These are phyloP conservation scores for Pedionomus torquatus DNA, from an alignment of 2,113 vertebrate genomes.

Conservation along the genomic window DNA sequence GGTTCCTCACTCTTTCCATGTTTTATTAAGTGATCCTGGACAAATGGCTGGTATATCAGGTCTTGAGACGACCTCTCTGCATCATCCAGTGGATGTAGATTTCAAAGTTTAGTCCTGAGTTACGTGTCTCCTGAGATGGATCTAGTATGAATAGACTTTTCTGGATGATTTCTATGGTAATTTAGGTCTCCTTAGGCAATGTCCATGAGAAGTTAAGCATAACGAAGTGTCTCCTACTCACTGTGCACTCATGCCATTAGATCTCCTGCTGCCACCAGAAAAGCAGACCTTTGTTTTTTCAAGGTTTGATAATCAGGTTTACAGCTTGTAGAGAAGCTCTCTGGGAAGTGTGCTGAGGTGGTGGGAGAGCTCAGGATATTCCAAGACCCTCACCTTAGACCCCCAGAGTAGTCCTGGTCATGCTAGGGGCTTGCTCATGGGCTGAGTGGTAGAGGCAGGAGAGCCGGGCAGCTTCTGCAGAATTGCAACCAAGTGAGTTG, in stretches of 20 bases:
- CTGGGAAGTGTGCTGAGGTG: background rate
- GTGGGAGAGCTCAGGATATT: background rate
- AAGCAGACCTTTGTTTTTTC: background rate
- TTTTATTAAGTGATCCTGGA: background rate
- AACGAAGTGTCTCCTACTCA: background rate
- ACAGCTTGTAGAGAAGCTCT: background rate
- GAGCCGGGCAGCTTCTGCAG: background rate
- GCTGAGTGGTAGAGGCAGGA: background rate
- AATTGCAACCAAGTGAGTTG: background rate
- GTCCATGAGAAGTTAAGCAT: background rate
- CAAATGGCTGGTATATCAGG: accelerated
- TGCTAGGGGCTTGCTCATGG: background rate
- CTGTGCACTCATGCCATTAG: background rate
- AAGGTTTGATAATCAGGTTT: background rate
- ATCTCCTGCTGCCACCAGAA: background rate
- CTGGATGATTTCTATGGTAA: background rate
- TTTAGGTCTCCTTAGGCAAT: background rate
- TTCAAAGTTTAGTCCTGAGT: background rate
- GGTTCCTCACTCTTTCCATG: background rate
- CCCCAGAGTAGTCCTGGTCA: accelerated
- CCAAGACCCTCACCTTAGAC: background rate
- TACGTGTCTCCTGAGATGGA: background rate
- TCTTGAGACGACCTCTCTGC: background rate
- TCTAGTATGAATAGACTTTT: background rate
- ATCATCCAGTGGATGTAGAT: background rate